Base-by-base conservation (phyloP, 1,140 invertebrate species). In the Parapsyche elsis region DNA sequence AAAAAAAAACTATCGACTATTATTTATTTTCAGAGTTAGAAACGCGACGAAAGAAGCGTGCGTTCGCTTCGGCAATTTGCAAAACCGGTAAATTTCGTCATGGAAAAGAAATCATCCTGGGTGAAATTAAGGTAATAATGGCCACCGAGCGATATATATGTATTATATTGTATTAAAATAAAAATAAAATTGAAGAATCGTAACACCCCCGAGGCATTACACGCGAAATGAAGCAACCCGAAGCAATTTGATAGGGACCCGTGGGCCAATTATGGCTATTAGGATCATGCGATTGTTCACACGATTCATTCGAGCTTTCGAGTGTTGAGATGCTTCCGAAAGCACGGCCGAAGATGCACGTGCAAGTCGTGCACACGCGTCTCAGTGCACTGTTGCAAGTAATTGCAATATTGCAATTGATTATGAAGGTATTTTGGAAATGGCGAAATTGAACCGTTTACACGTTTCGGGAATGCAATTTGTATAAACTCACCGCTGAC, bases 241-340 rank as follows among this genome's bases (percentile, higher is more conserved):
- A 14, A 67, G 61, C 70, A 71, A 44, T 75, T 74, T 49, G 49
- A 76, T 57, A 9, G 73, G 23, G 44, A 21, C 21, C 23, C 5
- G 2, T n/a, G 24, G 19, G 5, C 75, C 75, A 77, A 77, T 77
- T 77, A 77, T 38, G 26, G 38, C 30, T 57, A 77, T 77, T 77
- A 77, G 57, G 75, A 64, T 77, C 75, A 77, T 77, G 75, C 75
- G 75, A 77, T 49, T 46, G 53, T 53, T 57, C 24, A 57, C 38
- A 21, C 44, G 71, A 24, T 16, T 9, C n/a, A 24, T 16, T 38
- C 7, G 30, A 38, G 19, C 2, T 10, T 57, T 1, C 53, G 53
- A 57, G 19, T 16, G 14, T 57, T 16, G 14, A 16, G 53, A 16
- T 57, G 53, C 53, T 21, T 38, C 30, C 7, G n/a, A n/a, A n/a